These are phyloP conservation scores for Grammomys dolichurus DNA, from an alignment of 2,113 vertebrate genomes.

Conservation along the genomic window DNA sequence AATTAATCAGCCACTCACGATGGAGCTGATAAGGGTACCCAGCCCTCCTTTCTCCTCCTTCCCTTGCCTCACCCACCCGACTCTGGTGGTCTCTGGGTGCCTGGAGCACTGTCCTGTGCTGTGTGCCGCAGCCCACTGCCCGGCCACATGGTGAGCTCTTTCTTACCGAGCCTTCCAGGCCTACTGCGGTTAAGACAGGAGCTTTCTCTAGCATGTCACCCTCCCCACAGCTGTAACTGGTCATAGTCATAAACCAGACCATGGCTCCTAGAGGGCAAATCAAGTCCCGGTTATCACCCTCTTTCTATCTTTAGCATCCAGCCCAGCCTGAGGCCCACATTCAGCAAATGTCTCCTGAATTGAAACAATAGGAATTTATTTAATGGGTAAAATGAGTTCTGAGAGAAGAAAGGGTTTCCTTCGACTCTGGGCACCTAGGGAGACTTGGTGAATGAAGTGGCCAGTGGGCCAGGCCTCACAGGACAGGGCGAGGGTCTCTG, in stretches of 20 bases:
- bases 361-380: background rate
- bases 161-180: background rate
- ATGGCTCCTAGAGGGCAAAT: background rate
- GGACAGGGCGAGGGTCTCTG: background rate
- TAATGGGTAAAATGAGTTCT: background rate
- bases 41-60: background rate
- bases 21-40: accelerated
- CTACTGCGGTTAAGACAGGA: background rate
- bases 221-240: background rate
- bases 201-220: background rate
- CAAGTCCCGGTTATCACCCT: background rate
- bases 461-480: background rate
- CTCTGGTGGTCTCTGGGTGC: accelerated
- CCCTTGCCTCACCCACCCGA: background rate
- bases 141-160: background rate
- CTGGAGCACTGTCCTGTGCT: accelerated
- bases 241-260: background rate
- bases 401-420: background rate
- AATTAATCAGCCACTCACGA: background rate
- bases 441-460: background rate
- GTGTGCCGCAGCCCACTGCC: background rate
- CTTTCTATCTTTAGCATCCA: background rate
- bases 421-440: background rate
- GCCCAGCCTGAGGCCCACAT: background rate
- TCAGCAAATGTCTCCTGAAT: background rate